phyloP scores from a whole-genome alignment of 2,888 invertebrate genomes.

The Oxystoma pomonae region DNA sequence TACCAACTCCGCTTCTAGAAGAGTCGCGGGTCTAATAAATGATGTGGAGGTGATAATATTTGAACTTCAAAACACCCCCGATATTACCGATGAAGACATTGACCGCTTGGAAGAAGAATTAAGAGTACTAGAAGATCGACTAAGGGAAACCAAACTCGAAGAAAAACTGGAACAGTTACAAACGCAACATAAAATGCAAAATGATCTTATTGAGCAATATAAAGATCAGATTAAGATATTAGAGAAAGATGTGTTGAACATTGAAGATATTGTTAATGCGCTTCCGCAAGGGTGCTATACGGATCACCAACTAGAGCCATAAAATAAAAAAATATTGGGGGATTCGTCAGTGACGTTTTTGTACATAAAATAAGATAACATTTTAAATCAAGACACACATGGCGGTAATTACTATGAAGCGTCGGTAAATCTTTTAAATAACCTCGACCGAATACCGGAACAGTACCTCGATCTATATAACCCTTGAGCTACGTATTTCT shows the following conservation, averaged over 20 bases:
- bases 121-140: slow-evolving; percentile 64
- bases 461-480: no score
- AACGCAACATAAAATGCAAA: slow-evolving; percentile 53
- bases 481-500: no score
- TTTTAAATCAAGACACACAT: no score
- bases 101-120: slow-evolving; percentile 60
- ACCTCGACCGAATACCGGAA: no score
- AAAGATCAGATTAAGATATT: slow-evolving; percentile 70
- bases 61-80: slow-evolving; percentile 70
- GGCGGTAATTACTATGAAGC: no score
- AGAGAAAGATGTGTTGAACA: slow-evolving; percentile 73
- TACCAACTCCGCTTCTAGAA: slow-evolving; percentile 73
- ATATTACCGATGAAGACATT: slow-evolving; percentile 65
- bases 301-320: slow-evolving; percentile 70
- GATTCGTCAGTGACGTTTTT: no score
- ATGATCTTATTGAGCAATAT: slow-evolving; percentile 73
- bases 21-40: slow-evolving; percentile 74
- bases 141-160: slow-evolving; percentile 69
- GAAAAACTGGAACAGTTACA: slow-evolving; percentile 70
- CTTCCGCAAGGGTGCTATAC: slow-evolving; percentile 80
- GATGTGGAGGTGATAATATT: slow-evolving; percentile 75
- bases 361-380: background rate
- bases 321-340: no score
- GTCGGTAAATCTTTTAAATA: no score
- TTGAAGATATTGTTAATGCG: slow-evolving; percentile 73